Conservation (phyloP, 2,888 invertebrate genomes). For the Agonopterix arenella region DNA sequence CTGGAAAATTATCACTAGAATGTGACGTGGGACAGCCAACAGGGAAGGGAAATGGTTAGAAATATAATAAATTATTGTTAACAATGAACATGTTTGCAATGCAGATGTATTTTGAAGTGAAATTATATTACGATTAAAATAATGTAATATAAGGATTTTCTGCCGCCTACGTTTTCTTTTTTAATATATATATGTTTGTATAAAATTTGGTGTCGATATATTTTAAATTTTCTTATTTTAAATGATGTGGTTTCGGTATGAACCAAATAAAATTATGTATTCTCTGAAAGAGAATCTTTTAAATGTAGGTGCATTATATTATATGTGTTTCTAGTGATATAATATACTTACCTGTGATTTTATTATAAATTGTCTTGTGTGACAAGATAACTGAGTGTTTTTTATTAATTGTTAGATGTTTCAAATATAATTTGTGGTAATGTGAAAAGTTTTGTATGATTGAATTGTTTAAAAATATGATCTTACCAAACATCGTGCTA, state of each 20-base stretch:
- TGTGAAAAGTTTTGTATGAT: no score
- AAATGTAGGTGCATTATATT: slow-evolving; percentile 2
- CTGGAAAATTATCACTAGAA: no score
- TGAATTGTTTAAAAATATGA: no score
- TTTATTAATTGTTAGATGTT: slow-evolving; percentile 23
- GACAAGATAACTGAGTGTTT: slow-evolving; percentile 46
- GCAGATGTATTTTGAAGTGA: no score
- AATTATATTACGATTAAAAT: no score
- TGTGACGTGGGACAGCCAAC: no score
- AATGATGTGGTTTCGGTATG: not conserved
- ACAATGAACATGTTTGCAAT: no score
- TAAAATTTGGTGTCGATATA: no score
- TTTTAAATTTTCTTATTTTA: not conserved
- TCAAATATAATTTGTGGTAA: no score
- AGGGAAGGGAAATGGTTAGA: no score
- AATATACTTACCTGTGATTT: slow-evolving; percentile 64
- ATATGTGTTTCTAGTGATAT: slow-evolving; percentile 55
- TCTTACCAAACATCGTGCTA: no score
- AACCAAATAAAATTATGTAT: not conserved
- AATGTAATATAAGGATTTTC: not conserved
- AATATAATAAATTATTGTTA: no score
- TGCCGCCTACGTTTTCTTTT: not conserved
- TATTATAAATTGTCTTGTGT: slow-evolving; percentile 61
- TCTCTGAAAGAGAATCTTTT: slow-evolving; percentile 7
- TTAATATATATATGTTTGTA: not conserved